Conservation (phyloP, 2,888 invertebrate genomes). For the Limenitis arthemis region DNA sequence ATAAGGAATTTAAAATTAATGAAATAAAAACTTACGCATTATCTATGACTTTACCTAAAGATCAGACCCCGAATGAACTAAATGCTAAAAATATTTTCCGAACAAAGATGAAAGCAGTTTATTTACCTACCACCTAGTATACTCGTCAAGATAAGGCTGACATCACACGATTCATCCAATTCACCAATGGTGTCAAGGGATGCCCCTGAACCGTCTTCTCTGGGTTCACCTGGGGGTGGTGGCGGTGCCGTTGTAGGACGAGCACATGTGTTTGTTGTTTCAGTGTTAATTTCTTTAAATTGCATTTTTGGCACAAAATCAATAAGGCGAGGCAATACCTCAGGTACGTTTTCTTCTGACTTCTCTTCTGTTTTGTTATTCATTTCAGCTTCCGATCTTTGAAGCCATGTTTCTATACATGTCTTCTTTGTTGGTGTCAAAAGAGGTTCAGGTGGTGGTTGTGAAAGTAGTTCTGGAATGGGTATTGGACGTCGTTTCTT, state of each 20-base stretch:
- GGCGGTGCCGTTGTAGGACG: conserved; percentile 57
- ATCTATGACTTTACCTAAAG: conserved; percentile 35
- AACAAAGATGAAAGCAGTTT: conserved; percentile 8
- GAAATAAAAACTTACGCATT: conserved; percentile 46
- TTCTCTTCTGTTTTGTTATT: conserved; percentile 55
- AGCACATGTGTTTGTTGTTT: conserved; percentile 33
- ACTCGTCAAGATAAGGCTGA: conserved; percentile 24
- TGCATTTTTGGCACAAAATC: conserved; percentile 79
- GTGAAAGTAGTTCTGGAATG: conserved; percentile 43
- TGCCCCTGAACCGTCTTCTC: conserved; percentile 72
- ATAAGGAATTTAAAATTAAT: neutral
- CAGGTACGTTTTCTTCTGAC: conserved; percentile 52
- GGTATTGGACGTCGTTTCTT: conserved; percentile 50
- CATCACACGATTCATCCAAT: conserved; percentile 73
- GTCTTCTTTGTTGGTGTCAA: conserved; percentile 63
- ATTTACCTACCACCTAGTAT: conserved; percentile 12
- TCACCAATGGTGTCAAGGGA: conserved; percentile 81
- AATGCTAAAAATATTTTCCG: conserved; percentile 14
- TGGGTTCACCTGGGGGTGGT: conserved; percentile 52
- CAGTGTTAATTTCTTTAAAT: conserved; percentile 49
- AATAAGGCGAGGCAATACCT: conserved; percentile 76
- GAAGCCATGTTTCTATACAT: conserved; percentile 64
- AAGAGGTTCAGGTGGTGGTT: conserved; percentile 48
- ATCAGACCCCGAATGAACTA: neutral
- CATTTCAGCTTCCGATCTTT: conserved; percentile 65